These are phyloP conservation scores for Choloepus didactylus DNA, from an alignment of 2,797 vertebrate species.

Conservation along the genomic window DNA sequence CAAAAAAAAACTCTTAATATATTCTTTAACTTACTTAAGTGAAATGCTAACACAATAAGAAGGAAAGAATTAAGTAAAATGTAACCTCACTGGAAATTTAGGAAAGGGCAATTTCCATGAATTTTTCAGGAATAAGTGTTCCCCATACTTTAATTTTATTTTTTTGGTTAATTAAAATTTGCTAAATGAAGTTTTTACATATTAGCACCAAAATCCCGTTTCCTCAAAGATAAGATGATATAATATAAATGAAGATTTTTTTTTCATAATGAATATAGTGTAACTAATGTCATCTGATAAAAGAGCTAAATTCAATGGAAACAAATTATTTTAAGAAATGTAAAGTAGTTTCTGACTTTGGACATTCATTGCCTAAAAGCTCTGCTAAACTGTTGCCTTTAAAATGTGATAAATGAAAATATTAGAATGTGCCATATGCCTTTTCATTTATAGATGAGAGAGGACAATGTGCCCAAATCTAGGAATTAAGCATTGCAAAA, in stretches of 20 bases:
- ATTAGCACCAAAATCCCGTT: background rate
- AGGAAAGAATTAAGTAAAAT: background rate
- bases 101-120: background rate
- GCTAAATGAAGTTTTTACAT: background rate
- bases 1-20: background rate
- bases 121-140: background rate
- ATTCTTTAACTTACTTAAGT: conserved; percentile 6
- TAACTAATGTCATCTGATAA: background rate
- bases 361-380: background rate
- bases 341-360: background rate
- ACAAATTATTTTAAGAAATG: background rate
- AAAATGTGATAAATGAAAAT: background rate
- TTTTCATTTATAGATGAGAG: background rate
- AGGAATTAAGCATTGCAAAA: background rate
- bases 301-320: background rate
- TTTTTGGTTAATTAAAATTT: background rate
- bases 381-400: background rate
- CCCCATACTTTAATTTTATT: background rate
- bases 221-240: background rate
- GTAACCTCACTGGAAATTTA: background rate
- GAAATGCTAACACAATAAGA: background rate
- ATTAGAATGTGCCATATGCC: background rate
- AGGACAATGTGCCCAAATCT: background rate
- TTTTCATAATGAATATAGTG: background rate
- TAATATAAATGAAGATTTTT: background rate